Evolutionary conservation across 2,888 invertebrate genomes (phyloP).

Genomic region (Caenorhabditis angaria): DNA sequence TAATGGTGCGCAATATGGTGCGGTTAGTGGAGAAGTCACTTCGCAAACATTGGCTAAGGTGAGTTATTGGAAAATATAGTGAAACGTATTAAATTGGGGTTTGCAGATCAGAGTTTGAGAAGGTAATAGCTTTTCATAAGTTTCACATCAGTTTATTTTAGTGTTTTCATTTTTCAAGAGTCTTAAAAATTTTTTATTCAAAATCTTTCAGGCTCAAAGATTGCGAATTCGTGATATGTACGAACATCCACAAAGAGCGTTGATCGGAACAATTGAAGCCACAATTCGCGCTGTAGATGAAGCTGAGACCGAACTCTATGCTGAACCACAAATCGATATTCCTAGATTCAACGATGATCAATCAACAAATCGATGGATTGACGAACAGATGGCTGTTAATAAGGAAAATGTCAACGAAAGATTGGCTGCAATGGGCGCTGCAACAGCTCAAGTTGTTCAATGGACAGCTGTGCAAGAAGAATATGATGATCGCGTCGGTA

Average conservation of each 20-base stretch:
- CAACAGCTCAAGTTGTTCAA: conserved; percentile 93
- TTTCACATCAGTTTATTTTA: background rate
- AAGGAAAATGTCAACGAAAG: conserved; percentile 95
- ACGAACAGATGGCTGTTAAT: conserved; percentile 82
- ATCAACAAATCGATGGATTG: conserved; percentile 46
- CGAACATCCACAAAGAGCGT: conserved; percentile 89
- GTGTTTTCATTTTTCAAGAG: background rate
- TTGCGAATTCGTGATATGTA: conserved; percentile 86
- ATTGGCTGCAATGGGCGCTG: conserved; percentile 98
- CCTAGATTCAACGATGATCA: conserved; percentile 66
- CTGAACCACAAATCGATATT: conserved; percentile 67
- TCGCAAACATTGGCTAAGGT: conserved; percentile 60
- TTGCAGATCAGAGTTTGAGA: background rate
- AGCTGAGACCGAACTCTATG: conserved; percentile 79
- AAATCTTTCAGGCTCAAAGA: conserved; percentile 79
- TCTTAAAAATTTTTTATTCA: background rate
- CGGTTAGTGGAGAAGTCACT: conserved; percentile 74
- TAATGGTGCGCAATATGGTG: conserved; percentile 85
- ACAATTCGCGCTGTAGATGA: conserved; percentile 88
- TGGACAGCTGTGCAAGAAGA: conserved; percentile 84
- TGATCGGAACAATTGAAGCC: conserved; percentile 86
- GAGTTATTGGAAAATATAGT: background rate
- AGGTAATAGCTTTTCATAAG: background rate
- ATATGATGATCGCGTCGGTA: conserved; percentile 88
- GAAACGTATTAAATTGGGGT: background rate